A percentile compares a stretch with the other conserved stretches of the same genome.
These are phyloP conservation scores for Cryptocheilus praepositus DNA, from an alignment of 2,888 invertebrate species.

Conservation along the genomic window DNA sequence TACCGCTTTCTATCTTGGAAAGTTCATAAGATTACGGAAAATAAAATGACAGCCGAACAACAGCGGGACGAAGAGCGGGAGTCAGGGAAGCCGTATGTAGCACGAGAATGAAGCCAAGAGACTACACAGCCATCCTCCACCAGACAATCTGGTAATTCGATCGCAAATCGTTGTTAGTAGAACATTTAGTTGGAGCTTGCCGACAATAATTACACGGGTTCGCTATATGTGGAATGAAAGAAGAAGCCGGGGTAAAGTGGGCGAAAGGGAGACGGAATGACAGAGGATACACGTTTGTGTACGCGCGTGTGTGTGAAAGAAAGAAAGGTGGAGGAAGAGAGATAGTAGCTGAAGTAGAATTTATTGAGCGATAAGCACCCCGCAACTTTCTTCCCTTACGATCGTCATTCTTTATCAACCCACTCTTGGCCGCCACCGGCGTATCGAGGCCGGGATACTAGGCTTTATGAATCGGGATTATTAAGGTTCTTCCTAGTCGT, in stretches of 20 bases:
- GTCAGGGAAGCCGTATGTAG: conserved; percentile 24
- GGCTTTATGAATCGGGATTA: conserved; percentile 60
- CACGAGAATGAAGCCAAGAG: too few relatives aligned
- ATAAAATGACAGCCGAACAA: conserved; percentile 2
- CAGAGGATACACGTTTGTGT: conserved; percentile 26
- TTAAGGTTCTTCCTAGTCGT: conserved; percentile 52
- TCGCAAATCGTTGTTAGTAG: conserved; percentile 70
- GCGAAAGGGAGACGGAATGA: conserved; percentile 33
- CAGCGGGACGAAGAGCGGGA: conserved; percentile 23
- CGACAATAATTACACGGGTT: conserved; percentile 67
- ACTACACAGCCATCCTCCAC: conserved; percentile 26
- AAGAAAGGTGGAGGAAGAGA: conserved; percentile 30
- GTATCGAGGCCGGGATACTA: conserved; percentile 51
- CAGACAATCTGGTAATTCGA: conserved; percentile 69
- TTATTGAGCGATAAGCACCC: conserved; percentile 69
- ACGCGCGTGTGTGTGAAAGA: not conserved
- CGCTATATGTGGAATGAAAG: conserved; percentile 40
- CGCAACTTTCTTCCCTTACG: conserved; percentile 64
- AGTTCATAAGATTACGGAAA: conserved; percentile 6
- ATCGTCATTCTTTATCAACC: conserved; percentile 67
- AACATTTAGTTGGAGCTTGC: conserved; percentile 68
- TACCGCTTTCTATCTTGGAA: conserved; percentile 1
- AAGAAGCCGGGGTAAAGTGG: conserved; percentile 14
- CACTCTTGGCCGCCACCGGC: conserved; percentile 52
- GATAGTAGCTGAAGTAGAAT: conserved; percentile 64